phyloP scores from a whole-genome alignment of 2,113 vertebrate genomes.

The Prinia subflava region DNA sequence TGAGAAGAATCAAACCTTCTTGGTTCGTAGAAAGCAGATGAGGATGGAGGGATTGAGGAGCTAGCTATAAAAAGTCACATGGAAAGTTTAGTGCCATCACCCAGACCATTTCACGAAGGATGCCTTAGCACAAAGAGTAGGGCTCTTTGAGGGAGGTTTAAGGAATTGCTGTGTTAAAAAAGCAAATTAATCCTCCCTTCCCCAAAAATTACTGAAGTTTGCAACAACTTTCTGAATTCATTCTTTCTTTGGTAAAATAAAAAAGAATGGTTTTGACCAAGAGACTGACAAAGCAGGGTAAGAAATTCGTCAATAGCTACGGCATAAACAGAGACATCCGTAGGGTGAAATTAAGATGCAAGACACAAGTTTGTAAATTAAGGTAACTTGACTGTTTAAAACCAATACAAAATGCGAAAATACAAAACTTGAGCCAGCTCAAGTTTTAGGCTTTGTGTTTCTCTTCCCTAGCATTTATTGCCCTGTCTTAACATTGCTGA shows the following conservation, averaged over 20 bases:
- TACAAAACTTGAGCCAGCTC: not conserved
- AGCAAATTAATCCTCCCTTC: accelerated
- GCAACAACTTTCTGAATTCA: not conserved
- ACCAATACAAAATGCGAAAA: not conserved
- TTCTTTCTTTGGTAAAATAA: not conserved
- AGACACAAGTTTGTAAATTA: not conserved
- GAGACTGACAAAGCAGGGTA: not conserved
- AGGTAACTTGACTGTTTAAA: not conserved
- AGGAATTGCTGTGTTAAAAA: not conserved
- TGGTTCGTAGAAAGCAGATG: not conserved
- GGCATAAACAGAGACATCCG: not conserved
- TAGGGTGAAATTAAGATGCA: not conserved
- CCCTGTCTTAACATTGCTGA: not conserved
- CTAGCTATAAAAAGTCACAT: not conserved
- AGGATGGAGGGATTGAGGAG: not conserved
- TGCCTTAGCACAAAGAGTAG: not conserved
- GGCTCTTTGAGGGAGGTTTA: not conserved
- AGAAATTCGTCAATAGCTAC: not conserved
- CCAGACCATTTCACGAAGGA: not conserved
- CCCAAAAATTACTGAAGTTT: not conserved
- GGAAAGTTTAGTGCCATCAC: not conserved
- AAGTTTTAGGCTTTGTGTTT: not conserved
- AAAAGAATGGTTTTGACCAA: not conserved
- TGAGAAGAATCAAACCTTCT: not conserved
- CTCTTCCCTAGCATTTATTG: not conserved